A percentile compares a stretch with the other conserved stretches of the same genome.
phyloP scores from a whole-genome alignment of 2,797 vertebrate genomes.

The Cryptoblepharus egeriae region DNA sequence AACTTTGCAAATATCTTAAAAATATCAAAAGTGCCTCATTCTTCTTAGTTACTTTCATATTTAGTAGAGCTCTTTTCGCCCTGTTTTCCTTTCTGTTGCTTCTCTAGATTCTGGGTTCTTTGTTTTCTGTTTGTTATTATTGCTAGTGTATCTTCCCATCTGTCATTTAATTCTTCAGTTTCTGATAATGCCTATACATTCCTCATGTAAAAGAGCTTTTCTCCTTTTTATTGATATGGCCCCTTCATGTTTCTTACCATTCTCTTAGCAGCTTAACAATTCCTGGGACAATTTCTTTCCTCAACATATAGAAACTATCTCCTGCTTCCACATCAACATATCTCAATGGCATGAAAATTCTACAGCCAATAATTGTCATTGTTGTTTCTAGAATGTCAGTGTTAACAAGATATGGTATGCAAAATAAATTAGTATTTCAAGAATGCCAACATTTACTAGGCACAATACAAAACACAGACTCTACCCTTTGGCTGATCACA shows the following conservation, averaged over 20 bases:
- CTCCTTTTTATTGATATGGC: conserved; percentile 39
- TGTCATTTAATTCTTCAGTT: conserved; percentile 52
- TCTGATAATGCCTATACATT: conserved; percentile 59
- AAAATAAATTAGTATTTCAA: too few relatives aligned
- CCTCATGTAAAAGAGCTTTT: conserved; percentile 62
- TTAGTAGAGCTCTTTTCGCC: conserved; percentile 18
- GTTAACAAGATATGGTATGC: too few relatives aligned
- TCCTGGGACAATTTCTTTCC: conserved; percentile 42
- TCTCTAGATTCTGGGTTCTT: conserved; percentile 31
- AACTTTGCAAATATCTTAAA: conserved; percentile 32
- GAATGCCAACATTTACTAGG: background rate
- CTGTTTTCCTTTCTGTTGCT: background rate
- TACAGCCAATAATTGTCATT: conserved; percentile 51
- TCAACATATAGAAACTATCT: conserved; percentile 43
- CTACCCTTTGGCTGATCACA: background rate
- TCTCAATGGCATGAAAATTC: conserved; percentile 42
- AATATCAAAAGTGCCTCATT: conserved; percentile 32
- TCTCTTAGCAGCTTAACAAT: conserved; percentile 65
- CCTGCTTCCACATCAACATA: conserved; percentile 42
- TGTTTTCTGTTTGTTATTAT: conserved; percentile 60
- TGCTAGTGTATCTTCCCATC: conserved; percentile 61
- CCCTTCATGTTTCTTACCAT: conserved; percentile 65
- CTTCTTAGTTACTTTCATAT: conserved; percentile 43
- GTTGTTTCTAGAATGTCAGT: too few relatives aligned
- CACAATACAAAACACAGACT: background rate